These are phyloP conservation scores for Bellardia pandia DNA, from an alignment of 2,888 invertebrate species.

Conservation along the genomic window DNA sequence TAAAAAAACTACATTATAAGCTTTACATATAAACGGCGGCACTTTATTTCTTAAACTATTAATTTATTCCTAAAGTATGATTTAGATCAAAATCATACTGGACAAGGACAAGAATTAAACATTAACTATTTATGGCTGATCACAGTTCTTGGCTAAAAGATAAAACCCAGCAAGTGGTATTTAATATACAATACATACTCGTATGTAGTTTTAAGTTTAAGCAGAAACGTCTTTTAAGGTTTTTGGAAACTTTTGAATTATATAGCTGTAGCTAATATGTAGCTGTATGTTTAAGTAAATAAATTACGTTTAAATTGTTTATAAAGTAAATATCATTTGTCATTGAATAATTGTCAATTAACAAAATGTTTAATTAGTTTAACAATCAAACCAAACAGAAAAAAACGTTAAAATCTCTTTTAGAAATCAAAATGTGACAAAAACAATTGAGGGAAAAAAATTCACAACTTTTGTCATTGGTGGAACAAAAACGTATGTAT, in stretches of 20 bases:
- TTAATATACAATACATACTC: not conserved
- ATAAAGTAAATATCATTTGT: slow-evolving; percentile 49
- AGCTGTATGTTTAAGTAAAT: not conserved
- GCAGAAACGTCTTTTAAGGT: not conserved
- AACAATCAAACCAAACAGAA: slow-evolving; percentile 21
- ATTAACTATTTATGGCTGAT: slow-evolving; percentile 31
- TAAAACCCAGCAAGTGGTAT: not conserved
- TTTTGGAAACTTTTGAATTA: slow-evolving; percentile 24
- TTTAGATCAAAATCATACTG: not conserved
- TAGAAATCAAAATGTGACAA: slow-evolving; percentile 63
- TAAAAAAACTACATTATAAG: not conserved
- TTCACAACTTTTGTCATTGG: slow-evolving; percentile 54
- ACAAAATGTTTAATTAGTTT: slow-evolving; percentile 65
- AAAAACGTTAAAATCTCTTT: slow-evolving; percentile 54
- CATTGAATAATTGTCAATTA: slow-evolving; percentile 69
- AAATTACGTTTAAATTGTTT: slow-evolving; percentile 9
- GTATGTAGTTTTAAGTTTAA: not conserved
- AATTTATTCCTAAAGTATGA: not conserved
- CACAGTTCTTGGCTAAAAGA: not conserved
- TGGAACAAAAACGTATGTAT: not conserved
- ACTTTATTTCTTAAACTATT: not conserved
- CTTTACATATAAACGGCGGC: not conserved
- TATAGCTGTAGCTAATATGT: no score
- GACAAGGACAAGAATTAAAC: slow-evolving; percentile 27
- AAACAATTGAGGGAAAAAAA: slow-evolving; percentile 18